Evolutionary conservation across 2,797 vertebrate species (phyloP).

Genomic region (Alosa sapidissima): DNA sequence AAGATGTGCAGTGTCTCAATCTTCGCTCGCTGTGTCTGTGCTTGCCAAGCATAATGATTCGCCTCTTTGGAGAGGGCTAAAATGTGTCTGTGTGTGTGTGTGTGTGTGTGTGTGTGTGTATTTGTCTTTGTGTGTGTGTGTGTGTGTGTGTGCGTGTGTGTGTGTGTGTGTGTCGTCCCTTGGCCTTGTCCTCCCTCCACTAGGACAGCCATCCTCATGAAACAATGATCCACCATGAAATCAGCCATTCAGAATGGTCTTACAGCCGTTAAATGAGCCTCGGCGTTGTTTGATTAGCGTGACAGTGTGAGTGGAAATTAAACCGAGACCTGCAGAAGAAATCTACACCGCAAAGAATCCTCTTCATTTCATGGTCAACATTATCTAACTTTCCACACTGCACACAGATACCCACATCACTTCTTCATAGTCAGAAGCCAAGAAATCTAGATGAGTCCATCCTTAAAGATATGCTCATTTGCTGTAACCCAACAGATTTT

Average conservation of each 20-base stretch:
- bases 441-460: not conserved
- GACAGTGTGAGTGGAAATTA: not conserved
- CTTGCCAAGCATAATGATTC: slow-evolving; percentile 11
- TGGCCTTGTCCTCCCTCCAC: not conserved
- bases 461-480: too few species aligned
- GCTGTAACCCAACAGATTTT: too few species aligned
- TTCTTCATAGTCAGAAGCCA: not conserved
- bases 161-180: not conserved
- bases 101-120: not conserved
- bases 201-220: not conserved
- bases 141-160: not conserved
- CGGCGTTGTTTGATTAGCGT: not conserved
- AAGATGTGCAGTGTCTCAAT: slow-evolving; percentile 12
- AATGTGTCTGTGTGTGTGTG: slow-evolving; percentile 17
- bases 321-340: not conserved
- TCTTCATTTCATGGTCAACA: slow-evolving; percentile 1
- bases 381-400: not conserved
- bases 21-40: not conserved
- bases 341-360: not conserved
- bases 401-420: not conserved
- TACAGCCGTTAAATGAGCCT: not conserved
- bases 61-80: slow-evolving; percentile 1
- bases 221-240: slow-evolving; percentile 3
- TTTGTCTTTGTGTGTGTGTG: not conserved
- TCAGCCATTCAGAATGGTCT: not conserved